phyloP scores from a whole-genome alignment of 2,113 vertebrate species.

The Trochalopteron elliotii region DNA sequence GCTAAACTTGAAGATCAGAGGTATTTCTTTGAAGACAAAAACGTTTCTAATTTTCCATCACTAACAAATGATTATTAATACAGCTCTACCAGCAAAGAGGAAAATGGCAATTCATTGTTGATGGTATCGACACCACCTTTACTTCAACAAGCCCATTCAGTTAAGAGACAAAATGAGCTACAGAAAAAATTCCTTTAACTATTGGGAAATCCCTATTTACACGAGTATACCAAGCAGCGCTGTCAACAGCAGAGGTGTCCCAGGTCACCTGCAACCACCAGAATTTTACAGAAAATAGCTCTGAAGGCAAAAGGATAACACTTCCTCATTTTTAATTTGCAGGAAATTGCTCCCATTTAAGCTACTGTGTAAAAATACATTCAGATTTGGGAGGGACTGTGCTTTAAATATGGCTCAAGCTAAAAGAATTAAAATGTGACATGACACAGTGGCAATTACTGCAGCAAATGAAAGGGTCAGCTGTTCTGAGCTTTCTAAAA shows the following conservation, averaged over 20 bases:
- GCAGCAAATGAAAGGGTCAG: neutral
- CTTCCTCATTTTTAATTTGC: neutral
- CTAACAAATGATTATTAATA: neutral
- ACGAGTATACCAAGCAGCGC: neutral
- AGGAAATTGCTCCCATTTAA: neutral
- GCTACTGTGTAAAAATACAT: neutral
- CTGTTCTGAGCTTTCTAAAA: neutral
- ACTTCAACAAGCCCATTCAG: neutral
- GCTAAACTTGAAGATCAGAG: neutral
- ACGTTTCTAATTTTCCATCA: neutral
- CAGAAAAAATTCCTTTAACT: neutral
- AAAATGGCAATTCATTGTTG: neutral
- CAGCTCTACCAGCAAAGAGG: neutral
- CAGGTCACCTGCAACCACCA: neutral
- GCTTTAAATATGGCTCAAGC: neutral
- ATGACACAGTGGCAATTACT: neutral
- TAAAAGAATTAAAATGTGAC: neutral
- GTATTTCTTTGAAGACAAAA: neutral
- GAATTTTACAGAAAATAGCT: neutral
- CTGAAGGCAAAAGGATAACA: neutral
- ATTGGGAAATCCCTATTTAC: neutral
- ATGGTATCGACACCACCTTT: neutral
- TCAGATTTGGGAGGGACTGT: neutral
- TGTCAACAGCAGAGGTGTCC: neutral
- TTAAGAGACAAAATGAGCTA: neutral